A percentile compares a stretch with the other conserved stretches of the same genome.
Evolutionary conservation across 2,113 vertebrate genomes (phyloP).

Genomic region (Ranitomeya variabilis): DNA sequence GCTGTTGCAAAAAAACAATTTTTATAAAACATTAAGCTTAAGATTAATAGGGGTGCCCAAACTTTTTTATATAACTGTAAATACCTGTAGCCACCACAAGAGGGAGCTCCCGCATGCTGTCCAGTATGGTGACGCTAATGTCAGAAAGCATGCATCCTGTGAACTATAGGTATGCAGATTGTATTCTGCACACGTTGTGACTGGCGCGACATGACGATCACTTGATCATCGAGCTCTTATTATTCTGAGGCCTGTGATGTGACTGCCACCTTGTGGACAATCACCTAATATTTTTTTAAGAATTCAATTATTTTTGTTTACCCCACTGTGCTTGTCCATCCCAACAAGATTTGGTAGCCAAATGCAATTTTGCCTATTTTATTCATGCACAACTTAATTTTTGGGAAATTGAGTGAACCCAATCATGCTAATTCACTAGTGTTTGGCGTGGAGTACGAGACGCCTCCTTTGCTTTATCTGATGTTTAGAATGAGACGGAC

Average conservation of each 20-base stretch:
- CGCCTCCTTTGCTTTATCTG: not conserved
- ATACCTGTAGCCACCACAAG: too few relatives aligned
- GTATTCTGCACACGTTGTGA: not conserved
- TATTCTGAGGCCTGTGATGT: not conserved
- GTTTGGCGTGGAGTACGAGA: not conserved
- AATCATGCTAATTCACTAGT: not conserved
- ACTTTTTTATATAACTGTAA: too few relatives aligned
- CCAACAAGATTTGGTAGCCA: not conserved
- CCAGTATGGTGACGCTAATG: not conserved
- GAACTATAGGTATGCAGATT: not conserved
- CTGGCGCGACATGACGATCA: not conserved
- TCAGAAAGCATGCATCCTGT: not conserved
- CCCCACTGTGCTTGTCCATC: not conserved
- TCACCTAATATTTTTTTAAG: not conserved
- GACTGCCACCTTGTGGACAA: slow-evolving; percentile 36
- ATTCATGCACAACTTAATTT: not conserved
- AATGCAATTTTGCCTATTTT: not conserved
- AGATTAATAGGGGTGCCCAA: too few relatives aligned
- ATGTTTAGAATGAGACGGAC: not conserved
- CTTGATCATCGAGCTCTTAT: not conserved
- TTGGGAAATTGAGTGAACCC: not conserved
- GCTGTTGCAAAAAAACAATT: too few relatives aligned
- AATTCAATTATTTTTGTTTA: not conserved
- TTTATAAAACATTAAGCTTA: too few relatives aligned
- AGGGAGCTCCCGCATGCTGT: not conserved